Base-by-base conservation (phyloP, 2,888 invertebrate species). In the Drosophila monieri region DNA sequence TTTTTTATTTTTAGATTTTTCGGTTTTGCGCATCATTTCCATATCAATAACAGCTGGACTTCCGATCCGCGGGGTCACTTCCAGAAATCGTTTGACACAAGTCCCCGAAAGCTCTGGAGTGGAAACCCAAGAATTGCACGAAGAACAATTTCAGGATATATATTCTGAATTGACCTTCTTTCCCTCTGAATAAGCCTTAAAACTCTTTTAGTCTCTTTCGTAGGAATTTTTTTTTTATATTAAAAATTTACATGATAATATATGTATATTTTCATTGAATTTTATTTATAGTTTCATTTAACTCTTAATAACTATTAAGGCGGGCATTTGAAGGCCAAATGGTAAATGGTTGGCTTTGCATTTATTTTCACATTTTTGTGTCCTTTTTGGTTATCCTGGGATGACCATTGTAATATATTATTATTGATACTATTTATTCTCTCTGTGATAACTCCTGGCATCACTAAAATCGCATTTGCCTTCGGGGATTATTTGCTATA, bases 401-500 rank as follows among this genome's bases (percentile, higher is more conserved):
- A 35, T 2, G n/a, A 2, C n/a, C n/a, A 35, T 32, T 12, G 32
- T 12, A 12, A 32, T 35, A 35, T n/a, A n/a, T 35, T 21, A 9
- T 21, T 21, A 18, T 21, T 12, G 43, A 6, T 21, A 12, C 9
- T 21, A 21, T 43, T 43, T 43, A 12, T 43, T 21, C 12, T 18
- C 43, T 18, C 18, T 43, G 43, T 43, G 43, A 12, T 21, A 21
- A 21, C 23, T 30, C 14, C 37, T 43, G 23, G 54, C 44, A 46
- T 57, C 37, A 47, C 80, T 76, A 78, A 86, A 86, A 80, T 86
- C 78, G 80, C 78, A 76, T 84, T 86, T 84, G 70, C 77, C 80
- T 66, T 35, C 59, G 56, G 83, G 79, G 83, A 84, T 81, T 87
- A 81, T 85, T 87, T 87, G 79, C 78, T 79, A 84, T 87, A 84